Percentiles rank a stretch among this genome's conserved stretches.
phyloP scores from a whole-genome alignment of 1,140 invertebrate species.

The Medauroidea extradentata region DNA sequence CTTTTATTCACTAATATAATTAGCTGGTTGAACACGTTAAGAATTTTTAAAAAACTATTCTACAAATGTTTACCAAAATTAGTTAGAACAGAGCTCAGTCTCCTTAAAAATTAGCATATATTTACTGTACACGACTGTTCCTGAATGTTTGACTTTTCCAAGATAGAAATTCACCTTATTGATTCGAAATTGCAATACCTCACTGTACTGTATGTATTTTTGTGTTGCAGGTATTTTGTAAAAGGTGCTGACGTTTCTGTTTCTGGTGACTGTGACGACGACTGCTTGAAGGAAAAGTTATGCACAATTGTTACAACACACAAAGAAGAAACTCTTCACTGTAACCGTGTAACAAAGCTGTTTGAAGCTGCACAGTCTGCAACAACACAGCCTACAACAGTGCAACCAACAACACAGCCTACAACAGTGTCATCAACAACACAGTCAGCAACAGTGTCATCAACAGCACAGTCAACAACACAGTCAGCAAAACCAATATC shows the following conservation, averaged over 20 bases:
- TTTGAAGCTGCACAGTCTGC: neutral
- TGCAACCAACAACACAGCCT: neutral
- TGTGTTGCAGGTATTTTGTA: constrained; percentile 5
- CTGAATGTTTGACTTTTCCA: too few relatives aligned
- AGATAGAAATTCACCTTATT: too few relatives aligned
- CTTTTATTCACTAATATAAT: too few relatives aligned
- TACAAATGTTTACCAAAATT: too few relatives aligned
- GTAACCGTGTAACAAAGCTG: neutral
- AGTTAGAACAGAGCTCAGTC: too few relatives aligned
- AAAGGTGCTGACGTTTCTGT: neutral
- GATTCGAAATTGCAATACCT: too few relatives aligned
- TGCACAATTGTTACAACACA: constrained; percentile 5
- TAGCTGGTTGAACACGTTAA: too few relatives aligned
- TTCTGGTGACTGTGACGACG: neutral
- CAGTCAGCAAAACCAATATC: too few relatives aligned
- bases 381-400: neutral
- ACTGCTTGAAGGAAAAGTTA: neutral
- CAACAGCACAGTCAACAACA: neutral
- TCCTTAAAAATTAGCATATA: too few relatives aligned
- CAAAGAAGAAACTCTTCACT: neutral
- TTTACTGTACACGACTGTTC: too few relatives aligned
- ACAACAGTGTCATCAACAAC: neutral
- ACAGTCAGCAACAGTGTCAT: neutral
- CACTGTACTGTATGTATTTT: too few relatives aligned
- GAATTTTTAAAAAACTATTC: too few relatives aligned